Conservation (phyloP, 2,888 invertebrate species). For the Lingula anatina region DNA sequence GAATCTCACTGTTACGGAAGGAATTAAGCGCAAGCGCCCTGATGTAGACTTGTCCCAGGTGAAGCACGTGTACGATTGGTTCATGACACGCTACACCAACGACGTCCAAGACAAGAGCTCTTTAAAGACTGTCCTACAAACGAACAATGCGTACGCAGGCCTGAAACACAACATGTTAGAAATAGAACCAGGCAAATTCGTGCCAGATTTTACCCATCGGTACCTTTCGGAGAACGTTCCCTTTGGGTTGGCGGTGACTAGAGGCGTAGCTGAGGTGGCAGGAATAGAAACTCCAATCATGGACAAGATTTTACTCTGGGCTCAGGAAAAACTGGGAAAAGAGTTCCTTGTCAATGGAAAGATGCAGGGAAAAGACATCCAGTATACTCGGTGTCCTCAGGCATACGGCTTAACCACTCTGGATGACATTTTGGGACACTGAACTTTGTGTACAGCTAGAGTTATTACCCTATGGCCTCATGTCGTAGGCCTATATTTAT, state of each 20-base stretch:
- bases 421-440: too few species aligned
- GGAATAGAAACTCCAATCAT: constrained; percentile 26
- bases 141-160: constrained; percentile 28
- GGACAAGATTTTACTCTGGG: constrained; percentile 27
- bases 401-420: constrained; percentile 25
- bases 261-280: constrained; percentile 26
- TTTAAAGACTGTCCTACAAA: constrained; percentile 18
- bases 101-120: constrained; percentile 19
- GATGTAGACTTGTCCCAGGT: constrained; percentile 22
- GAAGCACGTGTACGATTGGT: constrained; percentile 29
- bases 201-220: constrained; percentile 29
- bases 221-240: constrained; percentile 31
- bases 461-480: too few species aligned
- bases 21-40: constrained; percentile 15
- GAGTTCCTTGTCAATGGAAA: constrained; percentile 23
- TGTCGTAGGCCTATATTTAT: too few species aligned
- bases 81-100: constrained; percentile 18
- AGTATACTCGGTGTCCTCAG: constrained; percentile 25
- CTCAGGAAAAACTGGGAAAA: constrained; percentile 24
- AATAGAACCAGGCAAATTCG: constrained; percentile 18
- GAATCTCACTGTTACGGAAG: constrained; percentile 22
- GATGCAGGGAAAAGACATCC: constrained; percentile 25
- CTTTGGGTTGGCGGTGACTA: constrained; percentile 27
- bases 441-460: too few species aligned
- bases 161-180: constrained; percentile 26